Evolutionary conservation across 2,797 vertebrate species (phyloP).

Genomic region (Numenius phaeopus): DNA sequence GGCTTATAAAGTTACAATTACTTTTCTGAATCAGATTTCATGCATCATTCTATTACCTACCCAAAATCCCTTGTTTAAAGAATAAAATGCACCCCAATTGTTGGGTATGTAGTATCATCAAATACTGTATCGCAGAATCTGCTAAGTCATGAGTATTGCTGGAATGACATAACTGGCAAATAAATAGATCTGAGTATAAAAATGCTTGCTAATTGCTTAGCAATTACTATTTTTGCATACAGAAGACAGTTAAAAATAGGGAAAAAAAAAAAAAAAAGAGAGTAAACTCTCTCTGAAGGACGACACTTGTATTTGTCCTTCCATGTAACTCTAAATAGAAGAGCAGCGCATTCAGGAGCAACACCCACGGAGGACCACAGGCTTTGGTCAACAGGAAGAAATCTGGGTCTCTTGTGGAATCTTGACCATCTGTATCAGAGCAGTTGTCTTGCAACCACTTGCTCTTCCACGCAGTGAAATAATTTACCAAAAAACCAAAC

Average conservation of each 20-base stretch:
- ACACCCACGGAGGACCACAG: neutral
- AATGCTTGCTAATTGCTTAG: neutral
- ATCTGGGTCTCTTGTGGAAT: neutral
- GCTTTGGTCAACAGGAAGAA: neutral
- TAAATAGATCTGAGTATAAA: neutral
- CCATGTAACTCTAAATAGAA: neutral
- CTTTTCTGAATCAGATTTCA: neutral
- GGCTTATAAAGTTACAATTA: neutral
- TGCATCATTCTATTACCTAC: neutral
- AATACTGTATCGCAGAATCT: neutral
- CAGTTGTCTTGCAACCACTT: neutral
- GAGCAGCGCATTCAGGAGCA: neutral
- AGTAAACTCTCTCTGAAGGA: neutral
- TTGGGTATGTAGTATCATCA: neutral
- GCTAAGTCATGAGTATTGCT: neutral
- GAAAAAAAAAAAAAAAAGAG: neutral
- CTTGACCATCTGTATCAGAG: neutral
- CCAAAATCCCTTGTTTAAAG: neutral
- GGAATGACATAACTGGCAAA: neutral
- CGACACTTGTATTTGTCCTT: neutral
- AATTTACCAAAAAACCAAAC: neutral
- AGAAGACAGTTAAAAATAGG: neutral
- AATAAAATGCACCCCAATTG: neutral
- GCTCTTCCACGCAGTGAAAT: neutral
- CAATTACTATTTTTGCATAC: neutral